Evolutionary conservation across 1,140 invertebrate species (phyloP).

Genomic region (Cydia strobilella): DNA sequence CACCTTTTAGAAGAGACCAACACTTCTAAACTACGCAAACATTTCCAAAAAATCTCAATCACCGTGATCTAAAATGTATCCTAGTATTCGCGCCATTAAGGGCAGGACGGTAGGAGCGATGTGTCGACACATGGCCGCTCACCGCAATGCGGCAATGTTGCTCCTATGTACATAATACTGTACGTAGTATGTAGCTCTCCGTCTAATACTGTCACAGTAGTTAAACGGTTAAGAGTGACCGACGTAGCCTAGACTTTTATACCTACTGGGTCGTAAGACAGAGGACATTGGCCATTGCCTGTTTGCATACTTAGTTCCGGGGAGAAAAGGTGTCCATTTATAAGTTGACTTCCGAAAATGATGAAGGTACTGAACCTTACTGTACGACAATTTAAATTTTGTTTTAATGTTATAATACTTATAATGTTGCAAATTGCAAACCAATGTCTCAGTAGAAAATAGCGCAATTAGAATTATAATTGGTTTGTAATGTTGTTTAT

Average conservation of each 20-base stretch:
- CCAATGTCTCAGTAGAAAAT: no score
- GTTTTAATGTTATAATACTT: no score
- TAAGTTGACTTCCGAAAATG: neutral
- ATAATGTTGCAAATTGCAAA: no score
- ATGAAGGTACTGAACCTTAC: no score
- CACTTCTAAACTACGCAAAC: neutral
- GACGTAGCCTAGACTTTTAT: neutral
- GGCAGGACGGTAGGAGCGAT: slow-evolving; percentile 59
- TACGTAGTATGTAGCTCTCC: slow-evolving; percentile 60
- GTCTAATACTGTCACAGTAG: slow-evolving; percentile 65
- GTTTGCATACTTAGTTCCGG: neutral
- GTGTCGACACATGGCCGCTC: slow-evolving; percentile 70
- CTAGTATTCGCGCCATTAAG: slow-evolving; percentile 61
- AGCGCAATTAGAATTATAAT: no score
- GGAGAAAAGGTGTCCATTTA: neutral
- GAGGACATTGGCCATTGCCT: neutral
- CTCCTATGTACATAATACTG: slow-evolving; percentile 71
- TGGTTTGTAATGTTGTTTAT: no score
- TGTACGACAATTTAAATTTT: no score
- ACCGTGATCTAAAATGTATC: slow-evolving; percentile 51
- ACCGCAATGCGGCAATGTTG: slow-evolving; percentile 75
- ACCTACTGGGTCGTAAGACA: neutral
- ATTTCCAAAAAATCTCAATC: slow-evolving; percentile 3
- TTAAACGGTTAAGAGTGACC: slow-evolving; percentile 45
- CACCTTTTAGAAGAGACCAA: neutral